phyloP scores from a whole-genome alignment of 2,797 vertebrate genomes.

The Peromyscus aztecus region DNA sequence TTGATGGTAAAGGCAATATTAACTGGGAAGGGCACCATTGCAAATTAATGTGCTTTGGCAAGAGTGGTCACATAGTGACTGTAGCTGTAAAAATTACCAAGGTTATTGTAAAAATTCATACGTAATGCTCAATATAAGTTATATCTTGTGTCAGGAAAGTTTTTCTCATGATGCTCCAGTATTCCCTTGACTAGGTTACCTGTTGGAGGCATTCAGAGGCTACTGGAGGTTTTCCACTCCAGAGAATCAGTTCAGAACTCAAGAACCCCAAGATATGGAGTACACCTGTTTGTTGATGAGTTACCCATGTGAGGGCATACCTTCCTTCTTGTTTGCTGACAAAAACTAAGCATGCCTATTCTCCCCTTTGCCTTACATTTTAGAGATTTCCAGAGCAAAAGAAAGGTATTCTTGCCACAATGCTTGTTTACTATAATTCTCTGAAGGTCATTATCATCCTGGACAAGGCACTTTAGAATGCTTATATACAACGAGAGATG shows the following conservation, averaged over 20 bases:
- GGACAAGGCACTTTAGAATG: constrained; percentile 44
- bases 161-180: background rate
- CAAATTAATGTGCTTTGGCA: background rate
- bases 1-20: background rate
- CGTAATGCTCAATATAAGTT: background rate
- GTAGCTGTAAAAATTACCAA: background rate
- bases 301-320: background rate
- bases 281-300: background rate
- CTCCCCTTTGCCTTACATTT: background rate
- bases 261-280: background rate
- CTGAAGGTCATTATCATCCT: background rate
- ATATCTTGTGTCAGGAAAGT: background rate
- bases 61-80: background rate
- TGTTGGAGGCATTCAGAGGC: background rate
- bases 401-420: background rate
- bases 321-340: background rate
- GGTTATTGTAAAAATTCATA: background rate
- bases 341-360: background rate
- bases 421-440: constrained; percentile 44
- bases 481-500: constrained; percentile 27
- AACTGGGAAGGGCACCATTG: background rate
- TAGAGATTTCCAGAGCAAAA: background rate
- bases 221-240: rapidly evolving
- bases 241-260: background rate
- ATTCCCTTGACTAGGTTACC: background rate